Evolutionary conservation across 92 coral and sea anemone species (phyloP).

Genomic region (Scolanthus callimorphus): DNA sequence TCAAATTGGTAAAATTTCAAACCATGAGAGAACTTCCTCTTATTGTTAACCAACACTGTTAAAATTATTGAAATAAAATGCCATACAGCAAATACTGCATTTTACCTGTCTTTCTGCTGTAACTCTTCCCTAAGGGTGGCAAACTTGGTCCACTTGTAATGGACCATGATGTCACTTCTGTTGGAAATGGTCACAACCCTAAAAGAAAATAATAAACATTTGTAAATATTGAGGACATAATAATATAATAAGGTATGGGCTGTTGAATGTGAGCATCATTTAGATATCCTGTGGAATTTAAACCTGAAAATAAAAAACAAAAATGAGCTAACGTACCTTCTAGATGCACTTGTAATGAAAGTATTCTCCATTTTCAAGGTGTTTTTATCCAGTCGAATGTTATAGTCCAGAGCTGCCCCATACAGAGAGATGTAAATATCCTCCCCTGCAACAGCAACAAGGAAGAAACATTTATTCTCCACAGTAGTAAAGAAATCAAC

Average conservation of each 20-base stretch:
- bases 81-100: too few species aligned
- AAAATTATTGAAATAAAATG: too few species aligned
- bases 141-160: conserved; percentile 95
- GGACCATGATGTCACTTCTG: conserved; percentile 90
- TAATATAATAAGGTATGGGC: neutral
- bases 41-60: too few species aligned
- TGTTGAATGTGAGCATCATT: neutral
- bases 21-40: too few species aligned
- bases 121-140: conserved; percentile 86
- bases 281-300: too few species aligned
- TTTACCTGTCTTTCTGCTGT: conserved; percentile 91
- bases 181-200: conserved; percentile 86
- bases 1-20: too few species aligned
- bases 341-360: conserved; percentile 92
- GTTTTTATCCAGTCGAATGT: conserved; percentile 91
- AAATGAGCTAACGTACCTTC: too few species aligned
- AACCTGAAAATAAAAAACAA: too few species aligned
- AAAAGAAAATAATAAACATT: conserved; percentile 5
- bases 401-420: conserved; percentile 93
- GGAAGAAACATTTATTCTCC: too few species aligned
- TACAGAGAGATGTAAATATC: conserved; percentile 75
- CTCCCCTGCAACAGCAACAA: too few species aligned
- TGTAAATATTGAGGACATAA: neutral
- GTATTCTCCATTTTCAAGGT: conserved; percentile 94
- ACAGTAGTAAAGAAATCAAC: too few species aligned